phyloP scores from a whole-genome alignment of 1,140 invertebrate genomes.

The Antheraea pernyi region DNA sequence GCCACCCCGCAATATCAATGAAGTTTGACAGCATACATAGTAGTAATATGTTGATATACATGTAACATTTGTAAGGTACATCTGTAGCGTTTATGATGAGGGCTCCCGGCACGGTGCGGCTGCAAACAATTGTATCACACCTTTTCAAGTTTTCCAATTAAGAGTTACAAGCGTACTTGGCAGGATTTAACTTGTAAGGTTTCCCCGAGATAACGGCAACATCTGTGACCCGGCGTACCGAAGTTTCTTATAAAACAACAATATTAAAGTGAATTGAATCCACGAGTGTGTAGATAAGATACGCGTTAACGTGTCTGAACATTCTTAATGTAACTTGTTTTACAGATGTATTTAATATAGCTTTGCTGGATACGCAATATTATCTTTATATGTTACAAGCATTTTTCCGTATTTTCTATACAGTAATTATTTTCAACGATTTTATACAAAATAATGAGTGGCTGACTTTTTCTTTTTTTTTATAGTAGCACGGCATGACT shows the following conservation, averaged over 20 bases:
- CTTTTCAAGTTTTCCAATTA: constrained; percentile 48
- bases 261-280: constrained; percentile 10
- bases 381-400: too few species aligned
- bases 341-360: background rate
- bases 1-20: background rate
- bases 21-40: background rate
- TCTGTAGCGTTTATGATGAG: background rate
- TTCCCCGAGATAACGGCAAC: constrained; percentile 7
- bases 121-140: constrained; percentile 13
- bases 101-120: background rate
- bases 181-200: constrained; percentile 17
- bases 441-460: too few species aligned
- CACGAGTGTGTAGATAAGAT: constrained; percentile 9
- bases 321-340: background rate
- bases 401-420: too few species aligned
- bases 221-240: constrained; percentile 8
- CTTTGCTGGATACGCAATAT: background rate
- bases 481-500: too few species aligned
- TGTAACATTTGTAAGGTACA: background rate
- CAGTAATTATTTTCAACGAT: too few species aligned
- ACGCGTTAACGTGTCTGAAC: background rate
- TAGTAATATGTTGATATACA: background rate
- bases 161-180: constrained; percentile 10
- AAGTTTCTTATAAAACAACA: constrained; percentile 11
- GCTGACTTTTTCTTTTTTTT: too few species aligned